A percentile compares a stretch with the other conserved stretches of the same genome.
Conservation (phyloP, 1,140 invertebrate genomes). For the Drosophila cardini region DNA sequence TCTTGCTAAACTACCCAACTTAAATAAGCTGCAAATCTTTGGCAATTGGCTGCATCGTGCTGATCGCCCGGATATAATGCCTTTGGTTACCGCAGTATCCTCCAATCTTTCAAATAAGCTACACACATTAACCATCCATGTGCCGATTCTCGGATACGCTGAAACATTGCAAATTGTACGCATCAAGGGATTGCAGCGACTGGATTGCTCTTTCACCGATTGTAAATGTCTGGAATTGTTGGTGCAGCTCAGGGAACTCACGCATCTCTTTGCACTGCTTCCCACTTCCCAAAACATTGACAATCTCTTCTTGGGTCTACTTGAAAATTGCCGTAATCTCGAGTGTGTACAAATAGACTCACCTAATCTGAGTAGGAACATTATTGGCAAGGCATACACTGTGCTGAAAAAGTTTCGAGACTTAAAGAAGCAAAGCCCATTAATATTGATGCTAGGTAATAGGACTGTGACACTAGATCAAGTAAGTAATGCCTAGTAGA, state of each 20-base stretch:
- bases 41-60: background rate
- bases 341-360: constrained; percentile 10
- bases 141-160: constrained; percentile 1
- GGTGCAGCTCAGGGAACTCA: background rate
- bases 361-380: background rate
- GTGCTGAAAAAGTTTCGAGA: constrained; percentile 3
- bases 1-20: constrained; percentile 7
- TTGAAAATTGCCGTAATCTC: constrained; percentile 15
- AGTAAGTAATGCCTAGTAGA: background rate
- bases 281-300: constrained; percentile 4
- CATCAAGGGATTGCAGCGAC: background rate
- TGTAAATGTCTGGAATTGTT: constrained; percentile 14
- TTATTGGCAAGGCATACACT: constrained; percentile 3
- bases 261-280: background rate
- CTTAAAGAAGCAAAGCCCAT: background rate
- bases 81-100: constrained; percentile 10
- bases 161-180: constrained; percentile 21
- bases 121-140: constrained; percentile 1
- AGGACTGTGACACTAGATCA: background rate
- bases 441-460: background rate
- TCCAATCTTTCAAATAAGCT: constrained; percentile 6
- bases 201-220: constrained; percentile 17
- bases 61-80: constrained; percentile 10
- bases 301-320: constrained; percentile 2
- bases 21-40: constrained; percentile 13